Base-by-base conservation (phyloP, 2,888 invertebrate species). In the Dascillus cervinus region DNA sequence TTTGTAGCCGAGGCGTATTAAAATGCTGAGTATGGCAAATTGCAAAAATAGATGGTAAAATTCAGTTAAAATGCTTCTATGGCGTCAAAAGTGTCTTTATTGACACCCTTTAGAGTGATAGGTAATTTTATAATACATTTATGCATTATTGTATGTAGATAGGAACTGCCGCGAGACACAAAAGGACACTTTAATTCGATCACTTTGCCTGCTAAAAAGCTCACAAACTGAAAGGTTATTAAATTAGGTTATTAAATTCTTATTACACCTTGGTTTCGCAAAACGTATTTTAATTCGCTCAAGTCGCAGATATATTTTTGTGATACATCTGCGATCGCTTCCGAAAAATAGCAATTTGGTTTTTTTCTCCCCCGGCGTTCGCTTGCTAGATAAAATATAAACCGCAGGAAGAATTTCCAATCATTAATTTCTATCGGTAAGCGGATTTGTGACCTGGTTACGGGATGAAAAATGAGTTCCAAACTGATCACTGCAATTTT, bases 101-200 rank as follows among this genome's bases (percentile, higher is more conserved):
- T 44, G 52, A 47, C 55, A 50, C 53, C 56, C 55, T 56, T 53
- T 56, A 49, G 53, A 55, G 53, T 52, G n/a, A n/a, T n/a, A 53
- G 47, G 43, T 56, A 58, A 59, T 58, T 56, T 55, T 50, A 56
- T 59, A 58, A 58, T 53, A 55, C 56, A 53, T 56, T 53, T 55
- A 55, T 52, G 46, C 49, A 54, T 55, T n/a, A n/a, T n/a, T 56
- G 52, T 52, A 54, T 53, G 53, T 51, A 54, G 55, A 52, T 51
- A 49, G 53, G 46, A 51, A 56, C 49, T 56, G 51, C 47, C 51
- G 42, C 43, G 43, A n/a, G 17, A 52, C 55, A 54, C 54, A 53
- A 59, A 60, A 56, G 56, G 53, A 43, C 44, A 47, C 42, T 35
- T 39, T 59, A 58, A 58, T 55, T 53, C 33, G 48, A 58, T 59